Percentiles rank a stretch among this genome's conserved stretches.
Evolutionary conservation across 2,888 invertebrate genomes (phyloP).

Genomic region (Phortica okadai): DNA sequence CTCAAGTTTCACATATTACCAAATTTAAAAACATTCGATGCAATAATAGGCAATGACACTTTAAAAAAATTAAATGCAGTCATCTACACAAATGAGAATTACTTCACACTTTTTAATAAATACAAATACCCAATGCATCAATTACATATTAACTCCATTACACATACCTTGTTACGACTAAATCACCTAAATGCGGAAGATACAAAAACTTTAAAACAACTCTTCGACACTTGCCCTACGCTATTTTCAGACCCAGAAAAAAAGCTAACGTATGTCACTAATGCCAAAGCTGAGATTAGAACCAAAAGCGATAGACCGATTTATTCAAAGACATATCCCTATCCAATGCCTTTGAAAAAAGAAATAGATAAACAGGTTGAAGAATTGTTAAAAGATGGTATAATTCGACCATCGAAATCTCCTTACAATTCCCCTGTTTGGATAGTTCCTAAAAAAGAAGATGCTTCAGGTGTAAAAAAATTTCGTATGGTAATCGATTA

Average conservation of each 20-base stretch:
- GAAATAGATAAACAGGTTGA: slow-evolving; percentile 63
- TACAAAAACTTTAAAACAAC: too few relatives aligned
- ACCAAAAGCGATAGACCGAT: slow-evolving; percentile 56
- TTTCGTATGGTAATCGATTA: not conserved
- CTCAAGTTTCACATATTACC: slow-evolving; percentile 2
- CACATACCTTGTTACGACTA: too few relatives aligned
- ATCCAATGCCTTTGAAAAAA: slow-evolving; percentile 60
- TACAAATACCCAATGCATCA: not conserved
- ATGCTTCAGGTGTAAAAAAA: slow-evolving; percentile 31
- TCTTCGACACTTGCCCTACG: too few relatives aligned
- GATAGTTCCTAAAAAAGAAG: slow-evolving; percentile 17
- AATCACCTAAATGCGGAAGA: too few relatives aligned
- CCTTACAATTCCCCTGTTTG: slow-evolving; percentile 48
- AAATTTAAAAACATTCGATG: not conserved
- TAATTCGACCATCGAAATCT: slow-evolving; percentile 53
- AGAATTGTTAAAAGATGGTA: slow-evolving; percentile 56
- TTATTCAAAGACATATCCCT: slow-evolving; percentile 62
- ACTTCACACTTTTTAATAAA: not conserved
- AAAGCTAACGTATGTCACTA: slow-evolving; percentile 14
- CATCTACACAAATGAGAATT: not conserved
- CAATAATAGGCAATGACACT: not conserved
- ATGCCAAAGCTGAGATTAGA: slow-evolving; percentile 64
- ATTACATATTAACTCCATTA: not conserved
- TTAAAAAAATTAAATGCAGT: not conserved
- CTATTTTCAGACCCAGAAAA: too few relatives aligned